phyloP scores from a whole-genome alignment of 2,797 vertebrate species.

The Anableps anableps region DNA sequence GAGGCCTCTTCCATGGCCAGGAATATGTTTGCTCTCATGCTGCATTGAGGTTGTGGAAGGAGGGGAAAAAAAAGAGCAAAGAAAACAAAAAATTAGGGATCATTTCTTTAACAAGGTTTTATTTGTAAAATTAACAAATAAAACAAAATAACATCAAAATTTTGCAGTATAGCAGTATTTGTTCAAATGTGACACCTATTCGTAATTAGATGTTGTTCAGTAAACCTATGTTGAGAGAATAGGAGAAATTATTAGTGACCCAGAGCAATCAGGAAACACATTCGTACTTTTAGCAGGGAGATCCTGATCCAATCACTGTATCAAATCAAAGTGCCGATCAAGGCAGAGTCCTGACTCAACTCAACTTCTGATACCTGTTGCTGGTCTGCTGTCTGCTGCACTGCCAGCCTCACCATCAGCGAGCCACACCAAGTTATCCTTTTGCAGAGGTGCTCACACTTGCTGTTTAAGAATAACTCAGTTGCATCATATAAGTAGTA shows the following conservation, averaged over 20 bases:
- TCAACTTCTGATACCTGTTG: too few relatives aligned
- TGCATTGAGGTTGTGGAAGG: conserved; percentile 55
- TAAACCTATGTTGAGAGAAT: not conserved
- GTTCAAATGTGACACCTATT: not conserved
- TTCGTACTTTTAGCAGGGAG: not conserved
- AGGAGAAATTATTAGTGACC: not conserved
- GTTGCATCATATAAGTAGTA: not conserved
- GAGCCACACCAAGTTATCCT: too few relatives aligned
- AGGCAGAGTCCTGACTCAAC: not conserved
- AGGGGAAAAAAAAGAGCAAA: not conserved
- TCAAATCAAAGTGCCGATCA: not conserved
- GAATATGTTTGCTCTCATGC: conserved; percentile 93
- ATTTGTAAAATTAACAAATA: too few relatives aligned
- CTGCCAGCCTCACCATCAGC: too few relatives aligned
- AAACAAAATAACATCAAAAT: not conserved
- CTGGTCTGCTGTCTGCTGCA: too few relatives aligned
- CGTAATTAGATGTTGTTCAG: not conserved
- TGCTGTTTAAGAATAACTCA: not conserved
- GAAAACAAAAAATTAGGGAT: not conserved
- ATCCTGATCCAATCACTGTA: not conserved
- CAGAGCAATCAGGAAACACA: not conserved
- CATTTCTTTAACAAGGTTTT: not conserved
- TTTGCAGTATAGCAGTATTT: not conserved
- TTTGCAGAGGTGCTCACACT: not conserved
- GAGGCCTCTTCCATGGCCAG: conserved; percentile 90